These are phyloP conservation scores for Romanogobio albipinnatus DNA, from an alignment of 2,113 vertebrate species.

Conservation along the genomic window DNA sequence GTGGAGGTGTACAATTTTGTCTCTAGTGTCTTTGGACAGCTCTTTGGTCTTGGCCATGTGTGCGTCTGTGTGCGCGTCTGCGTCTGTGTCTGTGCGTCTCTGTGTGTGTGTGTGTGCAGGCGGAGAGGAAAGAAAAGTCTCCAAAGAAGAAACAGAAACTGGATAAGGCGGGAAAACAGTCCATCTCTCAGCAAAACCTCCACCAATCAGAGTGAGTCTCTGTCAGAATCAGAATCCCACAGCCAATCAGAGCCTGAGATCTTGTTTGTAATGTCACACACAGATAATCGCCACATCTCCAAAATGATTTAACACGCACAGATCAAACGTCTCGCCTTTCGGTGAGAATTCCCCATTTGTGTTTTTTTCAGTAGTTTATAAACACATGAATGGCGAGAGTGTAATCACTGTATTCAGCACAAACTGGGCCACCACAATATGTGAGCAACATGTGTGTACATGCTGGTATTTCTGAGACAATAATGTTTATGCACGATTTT, in stretches of 20 bases:
- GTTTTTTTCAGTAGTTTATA: too few relatives aligned
- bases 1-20: too few relatives aligned
- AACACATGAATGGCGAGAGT: too few relatives aligned
- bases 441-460: too few relatives aligned
- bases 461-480: too few relatives aligned
- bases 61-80: background rate
- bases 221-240: background rate
- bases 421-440: too few relatives aligned
- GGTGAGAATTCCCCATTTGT: too few relatives aligned
- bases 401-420: too few relatives aligned
- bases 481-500: too few relatives aligned
- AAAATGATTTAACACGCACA: background rate
- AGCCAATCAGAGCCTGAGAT: conserved; percentile 1
- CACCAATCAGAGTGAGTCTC: conserved; percentile 77
- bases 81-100: background rate
- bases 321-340: background rate
- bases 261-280: background rate
- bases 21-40: too few relatives aligned
- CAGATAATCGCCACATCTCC: background rate
- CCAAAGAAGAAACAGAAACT: conserved; percentile 78
- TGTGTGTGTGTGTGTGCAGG: conserved; percentile 57
- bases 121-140: conserved; percentile 63
- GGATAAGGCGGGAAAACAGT: conserved; percentile 69
- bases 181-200: conserved; percentile 60
- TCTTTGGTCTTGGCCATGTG: background rate